These are phyloP conservation scores for Laticauda laticaudata DNA, from an alignment of 2,113 vertebrate species.

Conservation along the genomic window DNA sequence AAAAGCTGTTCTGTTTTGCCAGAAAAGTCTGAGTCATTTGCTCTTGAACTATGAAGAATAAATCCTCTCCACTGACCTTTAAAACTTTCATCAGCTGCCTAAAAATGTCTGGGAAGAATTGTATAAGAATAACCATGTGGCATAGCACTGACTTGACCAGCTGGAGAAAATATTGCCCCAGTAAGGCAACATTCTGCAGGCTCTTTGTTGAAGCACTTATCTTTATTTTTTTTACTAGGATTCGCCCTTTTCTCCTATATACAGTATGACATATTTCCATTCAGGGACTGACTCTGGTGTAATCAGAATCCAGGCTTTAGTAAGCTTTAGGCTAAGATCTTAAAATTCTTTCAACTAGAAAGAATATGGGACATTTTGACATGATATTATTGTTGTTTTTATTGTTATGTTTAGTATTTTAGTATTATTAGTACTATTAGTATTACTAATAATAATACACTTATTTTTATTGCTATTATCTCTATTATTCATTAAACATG, in stretches of 20 bases:
- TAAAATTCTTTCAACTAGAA: background rate
- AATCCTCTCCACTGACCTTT: conserved; percentile 6
- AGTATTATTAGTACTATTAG: no score
- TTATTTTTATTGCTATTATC: no score
- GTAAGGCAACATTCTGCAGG: background rate
- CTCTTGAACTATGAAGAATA: background rate
- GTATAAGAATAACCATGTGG: background rate
- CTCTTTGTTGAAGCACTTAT: background rate
- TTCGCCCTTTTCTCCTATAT: background rate
- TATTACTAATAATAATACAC: no score
- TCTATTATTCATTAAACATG: no score
- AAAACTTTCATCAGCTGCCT: background rate
- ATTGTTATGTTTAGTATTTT: no score
- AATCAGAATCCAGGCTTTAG: background rate
- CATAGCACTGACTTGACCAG: background rate
- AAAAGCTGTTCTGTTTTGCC: conserved; percentile 3
- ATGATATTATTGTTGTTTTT: background rate
- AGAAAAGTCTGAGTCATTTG: background rate
- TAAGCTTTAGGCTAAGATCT: background rate
- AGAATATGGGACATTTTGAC: background rate
- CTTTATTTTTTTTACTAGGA: background rate
- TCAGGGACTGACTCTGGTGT: background rate
- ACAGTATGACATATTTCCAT: background rate
- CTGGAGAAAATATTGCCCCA: background rate
- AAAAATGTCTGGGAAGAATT: background rate